Base-by-base conservation (phyloP, 2,888 invertebrate species). In the Drosophila sordidapex region DNA sequence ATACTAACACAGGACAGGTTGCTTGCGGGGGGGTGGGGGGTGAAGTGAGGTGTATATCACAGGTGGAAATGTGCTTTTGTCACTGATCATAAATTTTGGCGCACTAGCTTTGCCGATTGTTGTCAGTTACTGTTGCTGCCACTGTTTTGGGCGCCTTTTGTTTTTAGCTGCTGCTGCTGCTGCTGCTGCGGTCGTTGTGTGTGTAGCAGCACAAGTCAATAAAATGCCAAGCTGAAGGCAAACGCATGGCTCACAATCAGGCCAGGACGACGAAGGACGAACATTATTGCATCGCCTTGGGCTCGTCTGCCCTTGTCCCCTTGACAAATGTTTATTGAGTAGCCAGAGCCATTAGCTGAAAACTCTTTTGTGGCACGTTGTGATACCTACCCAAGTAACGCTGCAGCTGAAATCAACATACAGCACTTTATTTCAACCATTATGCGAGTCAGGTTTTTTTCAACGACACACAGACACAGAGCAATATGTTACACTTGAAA, bases 31-130 rank as follows among this genome's bases (percentile, higher is more conserved):
- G 21, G 38, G 10, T 4, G 46, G 15, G 58, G 65, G 54, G n/a
- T 35, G 35, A 67, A 70, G 71, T 77, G 62, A 67, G 73, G 73
- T 68, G 83, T 89, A 79, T 89, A 88, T 86, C 81, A 86, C 81
- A 87, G 90, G 86, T 87, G 83, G 81, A 83, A 87, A 83, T 89
- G 86, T 89, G 83, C 88, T 82, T 90, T 87, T 88, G 87, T 88
- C 88, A 82, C 83, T 86, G 87, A 86, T 87, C 90, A 89, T 87
- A 87, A 88, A 87, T 87, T 89, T 83, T 75, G 74, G 73, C 77
- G 70, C 74, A 71, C 73, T 77, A 73, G 81, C 79, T 79, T 59
- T 53, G 21, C 13, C 52, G 54, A 54, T 63, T 52, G 62, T 52
- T 51, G 74, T 74, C 57, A 40, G 27, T 49, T 48, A 59, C 36